Base-by-base conservation (phyloP, 2,797 vertebrate species). In the Lutjanus campechanus region DNA sequence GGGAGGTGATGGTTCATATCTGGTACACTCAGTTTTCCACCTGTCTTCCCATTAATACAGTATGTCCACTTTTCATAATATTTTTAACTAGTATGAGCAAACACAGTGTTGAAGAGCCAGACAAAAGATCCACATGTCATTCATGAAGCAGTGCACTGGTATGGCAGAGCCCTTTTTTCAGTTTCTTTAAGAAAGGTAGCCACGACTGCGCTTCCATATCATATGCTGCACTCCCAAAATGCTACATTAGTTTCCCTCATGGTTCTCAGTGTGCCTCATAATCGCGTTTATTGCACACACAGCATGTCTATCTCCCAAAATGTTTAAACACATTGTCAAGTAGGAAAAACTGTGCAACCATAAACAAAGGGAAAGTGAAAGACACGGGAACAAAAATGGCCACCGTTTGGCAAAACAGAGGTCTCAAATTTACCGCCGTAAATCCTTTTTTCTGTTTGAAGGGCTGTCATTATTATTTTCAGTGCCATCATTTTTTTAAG, bases 91-190 rank as follows among this genome's bases (percentile, higher is more conserved):
- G 47, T 79, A 86, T 85, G 77, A 89, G 86, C 84, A 88, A 91
- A 91, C 89, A 93, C 91, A 92, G 88, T 93, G 89, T 85, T 87
- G 22, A 85, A 84, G 54, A 91, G 81, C 82, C 80, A 71, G 61
- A 80, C 76, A 56, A 10, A 66, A 84, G 69, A 86, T 88, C 79
- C 82, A 87, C 77, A 61, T 46, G 44, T 90, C 83, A 87, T 82
- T 81, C 67, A 81, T 83, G 85, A 89, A 91, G 91, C 89, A 72
- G 90, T 91, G 90, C 88, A 85, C 88, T 92, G 89, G 76, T 88
- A 92, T 90, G 86, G 88, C 90, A 90, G 82, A 95, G 93, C 94
- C 94, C 93, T 95, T 94, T 91, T 67, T 69, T 75, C 78, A 74
- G 64, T 85, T 85, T 90, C 85, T 84, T 78, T 65, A 82, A 85